phyloP scores from a whole-genome alignment of 1,140 invertebrate species.

The Diabrotica undecimpunctata region DNA sequence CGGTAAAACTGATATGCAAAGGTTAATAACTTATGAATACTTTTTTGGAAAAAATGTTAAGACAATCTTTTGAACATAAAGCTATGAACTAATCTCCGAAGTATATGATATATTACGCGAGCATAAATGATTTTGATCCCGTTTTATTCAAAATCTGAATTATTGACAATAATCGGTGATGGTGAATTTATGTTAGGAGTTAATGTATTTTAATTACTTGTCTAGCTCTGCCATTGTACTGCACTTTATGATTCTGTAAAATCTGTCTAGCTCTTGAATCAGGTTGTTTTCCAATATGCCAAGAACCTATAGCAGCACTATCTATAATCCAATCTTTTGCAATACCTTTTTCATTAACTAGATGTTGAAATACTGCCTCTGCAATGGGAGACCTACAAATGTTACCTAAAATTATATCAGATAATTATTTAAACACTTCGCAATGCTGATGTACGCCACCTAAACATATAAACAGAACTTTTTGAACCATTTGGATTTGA shows the following conservation, averaged over 20 bases:
- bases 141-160: too few relatives aligned
- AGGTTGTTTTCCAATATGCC: conserved; percentile 79
- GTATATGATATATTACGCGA: too few relatives aligned
- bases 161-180: too few relatives aligned
- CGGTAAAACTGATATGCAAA: too few relatives aligned
- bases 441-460: not conserved
- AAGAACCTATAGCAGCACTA: conserved; percentile 80
- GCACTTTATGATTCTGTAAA: conserved; percentile 67
- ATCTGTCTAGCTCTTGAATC: conserved; percentile 71
- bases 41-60: too few relatives aligned
- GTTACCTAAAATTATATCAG: conserved; percentile 62
- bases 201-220: conserved; percentile 51
- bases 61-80: too few relatives aligned
- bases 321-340: conserved; percentile 71
- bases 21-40: too few relatives aligned
- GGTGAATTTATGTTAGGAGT: too few relatives aligned
- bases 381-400: conserved; percentile 95
- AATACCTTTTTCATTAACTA: conserved; percentile 49
- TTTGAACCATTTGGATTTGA: conserved; percentile 10
- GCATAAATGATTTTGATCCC: too few relatives aligned
- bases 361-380: conserved; percentile 82
- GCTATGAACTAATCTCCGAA: too few relatives aligned
- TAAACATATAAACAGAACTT: conserved; percentile 18
- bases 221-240: conserved; percentile 72
- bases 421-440: not conserved